Percentiles rank a stretch among this genome's conserved stretches.
Conservation (phyloP, 2,797 vertebrate genomes). For the Oophaga sylvatica region DNA sequence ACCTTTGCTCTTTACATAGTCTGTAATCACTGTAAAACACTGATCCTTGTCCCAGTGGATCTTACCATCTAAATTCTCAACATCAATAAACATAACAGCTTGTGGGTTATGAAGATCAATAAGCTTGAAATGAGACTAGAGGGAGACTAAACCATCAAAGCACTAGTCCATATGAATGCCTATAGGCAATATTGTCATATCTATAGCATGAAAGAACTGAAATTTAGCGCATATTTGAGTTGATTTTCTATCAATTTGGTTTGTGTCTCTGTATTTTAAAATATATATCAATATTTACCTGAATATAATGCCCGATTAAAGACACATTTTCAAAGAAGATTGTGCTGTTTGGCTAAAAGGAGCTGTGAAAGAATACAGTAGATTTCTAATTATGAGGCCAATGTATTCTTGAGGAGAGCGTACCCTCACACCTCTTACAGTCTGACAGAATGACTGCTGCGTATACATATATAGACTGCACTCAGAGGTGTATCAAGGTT, state of each 20-base stretch:
- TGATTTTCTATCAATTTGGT: background rate
- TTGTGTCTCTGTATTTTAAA: background rate
- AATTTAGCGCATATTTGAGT: background rate
- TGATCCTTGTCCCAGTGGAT: background rate
- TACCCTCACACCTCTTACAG: no score
- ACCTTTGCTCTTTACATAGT: background rate
- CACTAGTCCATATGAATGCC: constrained; percentile 6
- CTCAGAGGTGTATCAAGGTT: no score
- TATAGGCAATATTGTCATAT: background rate
- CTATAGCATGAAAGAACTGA: background rate
- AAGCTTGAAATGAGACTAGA: background rate
- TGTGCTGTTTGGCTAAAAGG: no score
- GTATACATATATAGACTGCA: no score
- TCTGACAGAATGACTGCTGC: no score
- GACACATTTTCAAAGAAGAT: no score
- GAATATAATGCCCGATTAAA: background rate
- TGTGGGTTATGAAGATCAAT: constrained; percentile 2
- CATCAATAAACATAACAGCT: constrained; percentile 10
- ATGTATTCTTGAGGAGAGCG: no score
- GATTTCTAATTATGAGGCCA: no score
- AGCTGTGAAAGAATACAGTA: no score
- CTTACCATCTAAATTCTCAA: background rate
- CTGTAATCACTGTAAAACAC: background rate
- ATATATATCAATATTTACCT: background rate
- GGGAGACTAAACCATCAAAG: constrained; percentile 25